phyloP scores from a whole-genome alignment of 1,140 invertebrate genomes.

The Bactericera cockerelli region DNA sequence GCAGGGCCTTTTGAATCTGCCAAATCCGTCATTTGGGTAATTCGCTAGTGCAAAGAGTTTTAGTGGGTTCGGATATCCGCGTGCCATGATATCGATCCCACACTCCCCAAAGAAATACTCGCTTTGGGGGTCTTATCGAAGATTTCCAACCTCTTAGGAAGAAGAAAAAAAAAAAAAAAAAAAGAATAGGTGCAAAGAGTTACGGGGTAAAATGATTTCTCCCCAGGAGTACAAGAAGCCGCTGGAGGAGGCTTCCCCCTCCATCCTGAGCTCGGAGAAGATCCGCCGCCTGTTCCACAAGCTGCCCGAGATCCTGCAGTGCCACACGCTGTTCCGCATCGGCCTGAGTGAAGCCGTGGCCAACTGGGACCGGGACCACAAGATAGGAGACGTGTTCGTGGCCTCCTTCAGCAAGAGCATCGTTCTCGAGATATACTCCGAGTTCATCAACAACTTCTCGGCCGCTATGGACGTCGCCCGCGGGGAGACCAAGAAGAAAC shows the following conservation, averaged over 20 bases:
- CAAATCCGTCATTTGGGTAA: no score
- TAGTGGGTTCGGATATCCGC: no score
- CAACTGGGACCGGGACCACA: slow-evolving; percentile 86
- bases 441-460: slow-evolving; percentile 95
- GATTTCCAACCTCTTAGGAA: no score
- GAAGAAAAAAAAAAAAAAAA: no score
- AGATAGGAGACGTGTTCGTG: slow-evolving; percentile 86
- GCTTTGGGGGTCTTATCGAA: no score
- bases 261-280: slow-evolving; percentile 66
- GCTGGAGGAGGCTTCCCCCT: slow-evolving; percentile 69
- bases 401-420: slow-evolving; percentile 85
- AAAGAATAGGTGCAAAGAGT: no score
- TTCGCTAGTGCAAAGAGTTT: no score
- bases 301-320: slow-evolving; percentile 82
- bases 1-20: no score
- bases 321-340: slow-evolving; percentile 85
- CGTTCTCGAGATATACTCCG: slow-evolving; percentile 85
- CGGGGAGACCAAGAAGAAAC: slow-evolving; percentile 81
- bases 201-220: no score
- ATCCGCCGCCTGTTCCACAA: slow-evolving; percentile 74
- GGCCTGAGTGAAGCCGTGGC: slow-evolving; percentile 73
- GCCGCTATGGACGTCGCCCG: slow-evolving; percentile 89
- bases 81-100: no score
- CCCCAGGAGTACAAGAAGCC: slow-evolving; percentile 83
- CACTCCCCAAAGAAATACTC: no score